Conservation (phyloP, 2,113 vertebrate species). For the Cnemophilus loriae region DNA sequence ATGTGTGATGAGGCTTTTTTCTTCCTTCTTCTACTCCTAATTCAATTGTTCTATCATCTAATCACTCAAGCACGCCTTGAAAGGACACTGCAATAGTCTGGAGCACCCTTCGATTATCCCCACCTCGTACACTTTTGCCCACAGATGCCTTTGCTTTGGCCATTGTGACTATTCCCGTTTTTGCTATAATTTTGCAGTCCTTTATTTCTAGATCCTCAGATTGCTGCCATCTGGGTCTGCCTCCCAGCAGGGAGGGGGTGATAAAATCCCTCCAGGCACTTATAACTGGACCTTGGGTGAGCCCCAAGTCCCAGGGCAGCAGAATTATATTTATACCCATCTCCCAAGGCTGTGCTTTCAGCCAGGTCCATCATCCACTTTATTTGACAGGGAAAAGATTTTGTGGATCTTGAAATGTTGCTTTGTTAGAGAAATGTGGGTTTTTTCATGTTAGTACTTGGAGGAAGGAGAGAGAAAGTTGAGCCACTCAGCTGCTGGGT, state of each 20-base stretch:
- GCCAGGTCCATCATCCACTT: neutral
- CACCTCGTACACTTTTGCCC: neutral
- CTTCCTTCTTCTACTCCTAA: neutral
- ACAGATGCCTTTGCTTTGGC: neutral
- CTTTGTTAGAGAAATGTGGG: neutral
- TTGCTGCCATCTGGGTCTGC: neutral
- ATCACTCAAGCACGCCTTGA: neutral
- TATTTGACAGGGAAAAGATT: neutral
- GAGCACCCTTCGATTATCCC: neutral
- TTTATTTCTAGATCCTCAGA: neutral
- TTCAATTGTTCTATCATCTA: neutral
- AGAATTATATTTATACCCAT: neutral
- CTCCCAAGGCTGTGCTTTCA: neutral
- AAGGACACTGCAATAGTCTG: neutral
- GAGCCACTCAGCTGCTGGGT: neutral
- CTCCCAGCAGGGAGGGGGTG: neutral
- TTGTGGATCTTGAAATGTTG: neutral
- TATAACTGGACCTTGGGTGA: neutral
- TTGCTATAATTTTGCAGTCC: neutral
- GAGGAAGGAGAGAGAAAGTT: neutral
- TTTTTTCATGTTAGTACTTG: neutral
- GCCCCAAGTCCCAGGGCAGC: neutral
- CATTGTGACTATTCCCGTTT: neutral
- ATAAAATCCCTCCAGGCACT: neutral
- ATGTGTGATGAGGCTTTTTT: neutral